Evolutionary conservation across 2,888 invertebrate genomes (phyloP).

Genomic region (Neoscelio sp.): DNA sequence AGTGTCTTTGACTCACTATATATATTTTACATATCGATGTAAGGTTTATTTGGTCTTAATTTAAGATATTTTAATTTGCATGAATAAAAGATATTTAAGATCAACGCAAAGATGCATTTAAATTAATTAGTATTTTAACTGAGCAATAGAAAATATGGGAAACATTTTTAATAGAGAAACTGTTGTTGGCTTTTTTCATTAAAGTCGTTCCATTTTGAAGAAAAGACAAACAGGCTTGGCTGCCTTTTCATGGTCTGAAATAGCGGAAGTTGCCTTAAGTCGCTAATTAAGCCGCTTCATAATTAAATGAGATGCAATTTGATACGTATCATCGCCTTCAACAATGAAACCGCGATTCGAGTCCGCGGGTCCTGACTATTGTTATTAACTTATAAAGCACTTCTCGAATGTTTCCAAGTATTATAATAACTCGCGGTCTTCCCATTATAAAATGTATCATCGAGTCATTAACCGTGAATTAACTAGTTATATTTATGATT

Average conservation of each 20-base stretch:
- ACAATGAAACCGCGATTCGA: conserved; percentile 48
- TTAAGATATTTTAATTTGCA: too few relatives aligned
- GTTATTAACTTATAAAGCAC: conserved; percentile 21
- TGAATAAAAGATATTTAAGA: too few relatives aligned
- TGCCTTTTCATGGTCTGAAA: conserved; percentile 31
- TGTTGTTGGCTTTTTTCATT: too few relatives aligned
- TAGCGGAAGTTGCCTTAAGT: conserved; percentile 49
- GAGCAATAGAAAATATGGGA: too few relatives aligned
- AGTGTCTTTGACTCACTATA: too few relatives aligned
- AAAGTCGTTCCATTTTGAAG: too few relatives aligned
- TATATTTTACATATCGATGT: too few relatives aligned
- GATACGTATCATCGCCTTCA: conserved; percentile 57
- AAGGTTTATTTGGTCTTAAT: too few relatives aligned
- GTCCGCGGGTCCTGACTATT: conserved; percentile 28
- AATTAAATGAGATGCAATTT: conserved; percentile 48
- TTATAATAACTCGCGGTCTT: conserved; percentile 2
- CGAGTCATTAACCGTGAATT: neutral
- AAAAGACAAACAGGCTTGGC: conserved; percentile 1
- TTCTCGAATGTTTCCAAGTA: conserved; percentile 17
- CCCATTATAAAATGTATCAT: neutral
- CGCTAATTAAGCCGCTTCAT: conserved; percentile 45
- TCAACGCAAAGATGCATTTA: too few relatives aligned
- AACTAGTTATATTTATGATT: too few relatives aligned
- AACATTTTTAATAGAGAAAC: too few relatives aligned
- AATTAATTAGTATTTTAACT: too few relatives aligned